Percentiles rank a stretch among this genome's conserved stretches.
These are phyloP conservation scores for Coecobrya sp. DNA, from an alignment of 2,888 invertebrate genomes.

Conservation along the genomic window DNA sequence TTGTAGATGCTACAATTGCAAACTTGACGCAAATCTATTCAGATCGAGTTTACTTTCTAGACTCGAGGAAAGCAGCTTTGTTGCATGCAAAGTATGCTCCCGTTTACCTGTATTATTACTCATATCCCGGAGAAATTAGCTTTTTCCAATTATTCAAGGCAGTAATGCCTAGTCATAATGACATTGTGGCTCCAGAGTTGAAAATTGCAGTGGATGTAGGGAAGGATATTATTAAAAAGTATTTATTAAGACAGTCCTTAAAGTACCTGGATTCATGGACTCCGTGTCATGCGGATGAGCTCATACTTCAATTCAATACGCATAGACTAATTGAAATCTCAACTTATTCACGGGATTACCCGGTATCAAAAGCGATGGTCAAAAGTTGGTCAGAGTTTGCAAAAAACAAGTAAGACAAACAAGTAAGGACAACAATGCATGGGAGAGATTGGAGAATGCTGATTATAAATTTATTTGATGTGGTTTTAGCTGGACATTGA, in stretches of 20 bases:
- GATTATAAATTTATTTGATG: no score
- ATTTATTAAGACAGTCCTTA: constrained; percentile 39
- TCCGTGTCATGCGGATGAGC: constrained; percentile 74
- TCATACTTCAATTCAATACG: constrained; percentile 68
- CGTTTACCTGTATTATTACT: constrained; percentile 81
- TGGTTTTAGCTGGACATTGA: constrained; percentile 55
- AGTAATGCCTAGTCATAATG: constrained; percentile 73
- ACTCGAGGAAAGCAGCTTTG: constrained; percentile 73
- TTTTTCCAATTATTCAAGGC: constrained; percentile 79
- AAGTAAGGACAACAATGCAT: background rate
- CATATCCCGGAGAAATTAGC: constrained; percentile 81
- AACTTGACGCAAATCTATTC: constrained; percentile 80
- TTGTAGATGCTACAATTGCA: constrained; percentile 66
- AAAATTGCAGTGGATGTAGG: constrained; percentile 74
- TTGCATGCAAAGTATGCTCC: constrained; percentile 79
- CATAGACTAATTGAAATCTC: constrained; percentile 60
- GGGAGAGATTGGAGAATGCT: no score
- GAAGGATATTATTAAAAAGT: constrained; percentile 64
- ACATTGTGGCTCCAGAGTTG: constrained; percentile 71
- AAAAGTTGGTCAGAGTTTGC: constrained; percentile 76
- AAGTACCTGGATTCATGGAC: constrained; percentile 38
- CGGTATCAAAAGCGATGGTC: constrained; percentile 61
- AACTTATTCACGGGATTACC: constrained; percentile 49
- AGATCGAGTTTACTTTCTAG: constrained; percentile 81
- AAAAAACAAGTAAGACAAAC: constrained; percentile 51